Evolutionary conservation across 1,140 invertebrate species (phyloP).

Genomic region (Conopomorpha cramerella): DNA sequence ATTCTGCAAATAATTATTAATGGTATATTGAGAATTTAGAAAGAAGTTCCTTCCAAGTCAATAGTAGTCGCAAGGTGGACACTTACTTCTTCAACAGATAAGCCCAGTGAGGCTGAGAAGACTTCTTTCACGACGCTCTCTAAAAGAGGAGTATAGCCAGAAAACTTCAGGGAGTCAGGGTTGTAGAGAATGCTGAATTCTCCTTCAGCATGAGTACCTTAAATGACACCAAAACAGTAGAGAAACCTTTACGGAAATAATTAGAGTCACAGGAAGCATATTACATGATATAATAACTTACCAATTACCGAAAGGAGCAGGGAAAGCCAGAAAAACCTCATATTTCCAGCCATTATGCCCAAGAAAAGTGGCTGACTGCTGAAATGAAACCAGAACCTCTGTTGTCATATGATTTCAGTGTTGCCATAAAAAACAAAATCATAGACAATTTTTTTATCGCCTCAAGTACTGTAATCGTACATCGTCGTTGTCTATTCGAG

Average conservation of each 20-base stretch:
- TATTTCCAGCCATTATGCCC: constrained; percentile 38
- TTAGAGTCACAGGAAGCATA: too few species aligned
- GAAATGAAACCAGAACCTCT: too few species aligned
- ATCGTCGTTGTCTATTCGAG: too few species aligned
- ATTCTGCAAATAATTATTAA: constrained; percentile 50
- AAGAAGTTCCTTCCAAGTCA: neutral
- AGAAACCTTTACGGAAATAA: too few species aligned
- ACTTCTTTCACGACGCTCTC: constrained; percentile 72
- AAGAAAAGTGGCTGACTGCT: constrained; percentile 32
- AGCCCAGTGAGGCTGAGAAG: constrained; percentile 71
- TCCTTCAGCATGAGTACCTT: constrained; percentile 66
- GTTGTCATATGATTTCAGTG: constrained; percentile 49
- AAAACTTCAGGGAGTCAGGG: constrained; percentile 69
- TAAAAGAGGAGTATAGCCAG: constrained; percentile 47
- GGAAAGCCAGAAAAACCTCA: constrained; percentile 33
- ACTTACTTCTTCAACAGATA: constrained; percentile 64
- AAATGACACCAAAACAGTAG: too few species aligned
- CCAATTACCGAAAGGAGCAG: constrained; percentile 33
- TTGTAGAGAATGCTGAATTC: constrained; percentile 70
- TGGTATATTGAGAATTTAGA: neutral
- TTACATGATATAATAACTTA: constrained; percentile 15
- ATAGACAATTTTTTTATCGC: too few species aligned
- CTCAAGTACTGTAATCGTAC: too few species aligned
- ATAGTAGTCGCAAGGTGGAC: constrained; percentile 2
- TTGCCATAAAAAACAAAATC: constrained; percentile 19